phyloP scores from a whole-genome alignment of 2,888 invertebrate species.

The Drosophila nr. medialis region DNA sequence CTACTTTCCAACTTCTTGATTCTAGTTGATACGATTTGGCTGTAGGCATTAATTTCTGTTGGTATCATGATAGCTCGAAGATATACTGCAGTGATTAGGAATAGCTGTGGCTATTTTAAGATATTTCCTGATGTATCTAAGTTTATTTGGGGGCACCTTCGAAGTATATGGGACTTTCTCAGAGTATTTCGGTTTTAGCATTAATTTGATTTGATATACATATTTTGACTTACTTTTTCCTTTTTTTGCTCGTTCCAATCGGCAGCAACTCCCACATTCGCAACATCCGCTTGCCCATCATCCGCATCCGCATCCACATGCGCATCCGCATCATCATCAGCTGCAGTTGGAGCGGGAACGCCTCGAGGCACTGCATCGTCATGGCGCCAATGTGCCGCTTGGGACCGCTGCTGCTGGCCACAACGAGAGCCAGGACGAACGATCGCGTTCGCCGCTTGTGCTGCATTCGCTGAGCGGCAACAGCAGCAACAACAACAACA shows the following conservation, averaged over 20 bases:
- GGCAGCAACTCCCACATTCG: slow-evolving; percentile 47
- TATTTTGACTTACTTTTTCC: background rate
- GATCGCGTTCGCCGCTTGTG: slow-evolving; percentile 83
- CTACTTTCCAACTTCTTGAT: background rate
- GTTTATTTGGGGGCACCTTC: background rate
- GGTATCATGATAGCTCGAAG: background rate
- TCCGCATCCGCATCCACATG: slow-evolving; percentile 44
- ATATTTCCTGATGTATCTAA: background rate
- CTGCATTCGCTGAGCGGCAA: slow-evolving; percentile 51
- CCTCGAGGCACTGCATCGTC: slow-evolving; percentile 73
- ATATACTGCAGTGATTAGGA: background rate
- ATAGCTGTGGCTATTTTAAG: background rate
- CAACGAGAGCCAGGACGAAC: slow-evolving; percentile 75
- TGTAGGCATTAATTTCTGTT: background rate
- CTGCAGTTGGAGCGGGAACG: slow-evolving; percentile 71
- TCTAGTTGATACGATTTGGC: background rate
- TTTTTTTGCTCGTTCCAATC: background rate
- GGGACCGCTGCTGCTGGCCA: slow-evolving; percentile 36
- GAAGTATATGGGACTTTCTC: background rate
- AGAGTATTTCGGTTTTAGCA: background rate
- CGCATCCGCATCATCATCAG: slow-evolving; percentile 76
- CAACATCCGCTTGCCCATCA: slow-evolving; percentile 55
- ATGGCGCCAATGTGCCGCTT: slow-evolving; percentile 44
- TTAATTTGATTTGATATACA: background rate
- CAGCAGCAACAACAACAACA: slow-evolving; percentile 25